Evolutionary conservation across 2,888 invertebrate species (phyloP), one percentile per base, ranked within the genome.

Genomic region (Incurvaria masculella): DNA sequence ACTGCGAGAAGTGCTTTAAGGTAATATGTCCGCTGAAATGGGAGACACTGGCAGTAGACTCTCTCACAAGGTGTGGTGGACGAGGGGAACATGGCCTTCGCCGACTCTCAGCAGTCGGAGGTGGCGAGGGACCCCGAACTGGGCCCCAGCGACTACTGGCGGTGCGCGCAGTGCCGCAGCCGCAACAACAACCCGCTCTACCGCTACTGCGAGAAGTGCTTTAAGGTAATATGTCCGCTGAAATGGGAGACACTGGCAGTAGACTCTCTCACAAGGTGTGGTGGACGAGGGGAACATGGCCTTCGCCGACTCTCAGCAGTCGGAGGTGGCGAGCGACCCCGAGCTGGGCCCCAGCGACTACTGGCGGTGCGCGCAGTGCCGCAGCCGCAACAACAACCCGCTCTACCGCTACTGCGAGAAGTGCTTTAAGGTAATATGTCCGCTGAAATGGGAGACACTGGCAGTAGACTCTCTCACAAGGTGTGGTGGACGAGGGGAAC

Each of bases 351-450:
- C 68, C 51, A 70, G 79, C 56, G 85, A 83, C 65, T 87, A 84
- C 68, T 79, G 83, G 80, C 72, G 74, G 48, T 88, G 88, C 63
- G 79, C 83, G 17, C 83, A 82, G 60, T 88, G 88, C n/a, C n/a
- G n/a, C n/a, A 78, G 80, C 44, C 64, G 66, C 55, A 83, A 79
- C 62, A 82, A 86, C 64, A 85, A 85, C 70, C 85, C 86, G 38
- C 68, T 81, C 49, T 87, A 82, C 62, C 69, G 85, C 53, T 87
- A 83, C 70, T 88, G 88, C 66, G 82, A 85, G 64, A 83, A 83
- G 68, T 88, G 88, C 63, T 88, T 82, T 65, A 83, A 85, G 85
- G 87, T 86, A 64, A n/a, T n/a, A n/a, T n/a, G n/a, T n/a, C n/a
- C n/a, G n/a, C n/a, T n/a, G n/a, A n/a, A n/a, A n/a, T n/a, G n/a